Evolutionary conservation across 1,140 invertebrate species (phyloP), one percentile per base, ranked within the genome.

Genomic region (Scaptomyza montana): DNA sequence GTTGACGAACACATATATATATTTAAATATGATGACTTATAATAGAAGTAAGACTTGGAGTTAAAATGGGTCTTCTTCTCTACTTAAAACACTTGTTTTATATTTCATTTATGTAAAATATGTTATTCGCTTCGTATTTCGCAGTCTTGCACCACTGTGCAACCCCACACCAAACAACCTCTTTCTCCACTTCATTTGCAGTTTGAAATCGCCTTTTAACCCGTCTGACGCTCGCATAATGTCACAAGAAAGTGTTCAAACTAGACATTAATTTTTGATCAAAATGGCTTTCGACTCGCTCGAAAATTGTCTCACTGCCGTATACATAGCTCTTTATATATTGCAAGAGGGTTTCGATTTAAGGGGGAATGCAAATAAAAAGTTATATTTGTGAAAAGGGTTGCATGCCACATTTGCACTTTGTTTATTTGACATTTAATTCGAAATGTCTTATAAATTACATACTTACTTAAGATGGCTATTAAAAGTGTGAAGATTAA

Each of bases 201-300:
- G 57, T 70, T 36, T 77, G 69, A 55, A 70, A 41, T 61, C 73
- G 50, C 50, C 70, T 61, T 80, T 86, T 78, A 76, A 80, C 74
- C 82, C 84, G 82, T 89, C 84, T 89, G 84, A 69, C 79, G 63
- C 84, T 70, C 85, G 77, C 82, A 77, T 79, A 89, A 89, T 89
- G 85, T 89, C 73, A 66, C 84, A 89, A 43, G 33, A 36, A 81
- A 89, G 80, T 89, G 80, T 84, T 75, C 74, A 70, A 89, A 84
- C 85, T 89, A 84, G 67, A 77, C 84, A 89, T 89, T 89, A 89
- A 89, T 89, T 84, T 89, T 89, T 89, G 70, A 89, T 89, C 33
- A 78, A 84, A 89, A 89, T 89, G 79, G 85, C 80, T 89, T 89
- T 89, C 77, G 84, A 89, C 84, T 87, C 56, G 56, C 55, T 73